Percentiles rank a stretch among this genome's conserved stretches.
phyloP scores from a whole-genome alignment of 2,797 vertebrate genomes.

The Cirrhinus molitorella region DNA sequence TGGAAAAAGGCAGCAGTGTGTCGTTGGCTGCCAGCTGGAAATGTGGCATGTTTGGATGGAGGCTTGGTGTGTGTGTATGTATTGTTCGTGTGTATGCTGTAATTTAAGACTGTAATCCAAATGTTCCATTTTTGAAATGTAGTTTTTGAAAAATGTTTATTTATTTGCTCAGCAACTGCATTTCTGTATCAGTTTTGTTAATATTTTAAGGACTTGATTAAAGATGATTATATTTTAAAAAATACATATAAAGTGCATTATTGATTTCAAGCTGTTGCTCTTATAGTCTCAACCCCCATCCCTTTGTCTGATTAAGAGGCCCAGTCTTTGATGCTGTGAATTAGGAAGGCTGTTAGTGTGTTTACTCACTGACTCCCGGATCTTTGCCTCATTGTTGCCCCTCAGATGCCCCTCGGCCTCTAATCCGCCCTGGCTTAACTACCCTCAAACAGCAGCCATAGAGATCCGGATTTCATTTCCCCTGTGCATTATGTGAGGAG shows the following conservation, averaged over 20 bases:
- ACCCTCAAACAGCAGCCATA: slow-evolving; percentile 33
- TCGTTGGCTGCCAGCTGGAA: slow-evolving; percentile 13
- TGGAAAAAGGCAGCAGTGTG: slow-evolving; percentile 7
- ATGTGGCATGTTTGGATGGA: slow-evolving; percentile 17
- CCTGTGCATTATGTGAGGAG: background rate
- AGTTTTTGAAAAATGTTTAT: too few species aligned
- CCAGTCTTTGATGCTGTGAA: slow-evolving; percentile 51
- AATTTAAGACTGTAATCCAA: background rate
- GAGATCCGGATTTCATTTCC: slow-evolving; percentile 44
- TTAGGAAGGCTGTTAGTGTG: slow-evolving; percentile 25
- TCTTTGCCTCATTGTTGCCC: slow-evolving; percentile 56
- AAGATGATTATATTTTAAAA: background rate
- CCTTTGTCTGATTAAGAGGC: slow-evolving; percentile 32
- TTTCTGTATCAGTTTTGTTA: too few species aligned
- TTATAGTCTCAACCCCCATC: background rate
- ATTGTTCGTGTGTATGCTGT: background rate
- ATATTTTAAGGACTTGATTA: background rate
- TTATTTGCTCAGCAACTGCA: too few species aligned
- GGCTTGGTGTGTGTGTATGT: background rate
- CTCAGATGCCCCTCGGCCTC: slow-evolving; percentile 31
- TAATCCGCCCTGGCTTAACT: slow-evolving; percentile 56
- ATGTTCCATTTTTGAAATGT: too few species aligned
- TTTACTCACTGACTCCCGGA: slow-evolving; percentile 46
- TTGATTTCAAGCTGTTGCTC: slow-evolving; percentile 2
- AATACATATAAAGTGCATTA: background rate